phyloP scores from a whole-genome alignment of 2,113 vertebrate species.

The Prunella himalayana region DNA sequence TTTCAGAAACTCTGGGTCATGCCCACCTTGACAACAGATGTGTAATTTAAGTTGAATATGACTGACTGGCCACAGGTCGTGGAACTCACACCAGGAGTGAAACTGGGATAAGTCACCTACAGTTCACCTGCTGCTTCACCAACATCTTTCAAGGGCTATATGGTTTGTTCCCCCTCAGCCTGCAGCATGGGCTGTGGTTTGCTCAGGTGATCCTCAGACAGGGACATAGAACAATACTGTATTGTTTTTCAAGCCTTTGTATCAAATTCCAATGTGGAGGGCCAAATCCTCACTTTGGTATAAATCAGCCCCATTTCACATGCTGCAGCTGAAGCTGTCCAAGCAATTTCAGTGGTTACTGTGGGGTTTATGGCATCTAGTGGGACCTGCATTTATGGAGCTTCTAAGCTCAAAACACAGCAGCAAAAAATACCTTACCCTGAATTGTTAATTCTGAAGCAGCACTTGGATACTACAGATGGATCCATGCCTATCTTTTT shows the following conservation, averaged over 20 bases:
- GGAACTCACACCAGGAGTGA: neutral
- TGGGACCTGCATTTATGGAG: neutral
- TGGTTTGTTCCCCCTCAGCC: no score
- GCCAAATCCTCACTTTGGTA: neutral
- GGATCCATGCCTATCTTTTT: neutral
- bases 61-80: neutral
- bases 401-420: neutral
- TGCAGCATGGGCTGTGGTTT: neutral
- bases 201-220: neutral
- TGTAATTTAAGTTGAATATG: neutral
- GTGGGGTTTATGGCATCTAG: neutral
- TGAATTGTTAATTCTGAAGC: neutral
- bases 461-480: neutral
- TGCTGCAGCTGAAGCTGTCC: neutral
- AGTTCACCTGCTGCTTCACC: neutral
- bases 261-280: neutral
- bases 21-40: neutral
- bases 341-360: neutral
- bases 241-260: neutral
- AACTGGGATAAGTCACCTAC: neutral
- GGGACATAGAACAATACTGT: neutral
- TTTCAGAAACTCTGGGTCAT: neutral
- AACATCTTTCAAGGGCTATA: neutral
- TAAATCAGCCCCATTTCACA: neutral
- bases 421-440: neutral